Conservation (phyloP, 1,140 invertebrate genomes). For the Cecropterus lyciades region DNA sequence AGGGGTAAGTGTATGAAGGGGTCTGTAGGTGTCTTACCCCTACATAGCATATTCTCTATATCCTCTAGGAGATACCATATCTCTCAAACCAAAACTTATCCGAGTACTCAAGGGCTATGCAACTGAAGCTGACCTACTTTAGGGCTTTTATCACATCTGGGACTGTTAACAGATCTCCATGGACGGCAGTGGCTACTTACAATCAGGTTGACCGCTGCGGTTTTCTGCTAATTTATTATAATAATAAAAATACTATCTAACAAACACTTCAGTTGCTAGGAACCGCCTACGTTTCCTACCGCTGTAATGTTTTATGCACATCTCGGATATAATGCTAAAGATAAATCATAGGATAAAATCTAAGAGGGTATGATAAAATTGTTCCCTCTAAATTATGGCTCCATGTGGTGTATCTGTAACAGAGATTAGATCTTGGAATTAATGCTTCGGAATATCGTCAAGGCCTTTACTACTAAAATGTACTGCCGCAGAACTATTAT, state of each 20-base stretch:
- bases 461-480: conserved; percentile 5
- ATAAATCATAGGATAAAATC: conserved; percentile 35
- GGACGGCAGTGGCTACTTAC: no score
- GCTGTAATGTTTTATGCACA: conserved; percentile 23
- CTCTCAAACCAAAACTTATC: no score
- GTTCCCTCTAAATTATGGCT: conserved; percentile 26
- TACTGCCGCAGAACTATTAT: neutral
- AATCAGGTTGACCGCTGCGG: no score
- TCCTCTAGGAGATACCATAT: no score
- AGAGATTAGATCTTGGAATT: conserved; percentile 11
- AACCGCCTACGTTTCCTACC: conserved; percentile 8
- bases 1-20: no score
- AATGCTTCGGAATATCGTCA: conserved; percentile 14
- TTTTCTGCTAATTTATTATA: no score
- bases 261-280: neutral
- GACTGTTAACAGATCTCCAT: no score
- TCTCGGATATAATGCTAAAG: conserved; percentile 13
- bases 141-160: no score
- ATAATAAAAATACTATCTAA: neutral
- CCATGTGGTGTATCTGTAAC: conserved; percentile 27
- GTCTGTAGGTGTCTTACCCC: no score
- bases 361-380: conserved; percentile 26
- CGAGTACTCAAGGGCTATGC: no score
- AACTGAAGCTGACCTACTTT: no score
- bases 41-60: no score